phyloP scores from a whole-genome alignment of 2,888 invertebrate genomes.

The Rosalia funebris region DNA sequence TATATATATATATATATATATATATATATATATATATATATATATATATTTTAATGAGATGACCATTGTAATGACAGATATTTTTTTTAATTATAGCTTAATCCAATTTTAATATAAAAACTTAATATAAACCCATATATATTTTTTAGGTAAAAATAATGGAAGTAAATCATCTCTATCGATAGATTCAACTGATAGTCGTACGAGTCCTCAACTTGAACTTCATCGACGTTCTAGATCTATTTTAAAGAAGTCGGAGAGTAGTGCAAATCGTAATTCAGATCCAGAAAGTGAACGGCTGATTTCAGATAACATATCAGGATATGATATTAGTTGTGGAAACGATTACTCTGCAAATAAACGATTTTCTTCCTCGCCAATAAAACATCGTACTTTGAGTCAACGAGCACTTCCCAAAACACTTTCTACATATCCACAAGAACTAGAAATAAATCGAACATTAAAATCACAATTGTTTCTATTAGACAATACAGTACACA shows the following conservation, averaged over 20 bases:
- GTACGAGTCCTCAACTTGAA: conserved; percentile 71
- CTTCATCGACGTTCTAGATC: conserved; percentile 77
- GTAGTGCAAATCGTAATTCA: conserved; percentile 64
- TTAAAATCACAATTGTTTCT: conserved; percentile 63
- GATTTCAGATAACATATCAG: conserved; percentile 73
- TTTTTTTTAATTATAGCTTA: no score
- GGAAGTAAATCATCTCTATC: conserved; percentile 76
- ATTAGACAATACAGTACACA: conserved; percentile 63
- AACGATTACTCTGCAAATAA: conserved; percentile 61
- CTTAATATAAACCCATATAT: no score
- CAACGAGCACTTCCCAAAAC: conserved; percentile 50
- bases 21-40: no score
- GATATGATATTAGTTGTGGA: conserved; percentile 66
- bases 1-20: no score
- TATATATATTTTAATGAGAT: no score
- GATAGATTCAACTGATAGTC: conserved; percentile 74
- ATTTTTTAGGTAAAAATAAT: conserved; percentile 66
- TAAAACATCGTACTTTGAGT: conserved; percentile 49
- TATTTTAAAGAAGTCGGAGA: conserved; percentile 80
- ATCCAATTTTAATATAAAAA: no score
- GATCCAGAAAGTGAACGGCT: conserved; percentile 83
- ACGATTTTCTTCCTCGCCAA: conserved; percentile 58
- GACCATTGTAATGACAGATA: no score
- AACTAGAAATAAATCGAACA: conserved; percentile 55
- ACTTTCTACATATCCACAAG: conserved; percentile 52